Evolutionary conservation across 2,797 vertebrate species (phyloP), one percentile per base, ranked within the genome.

Genomic region (Saxicola maurus): DNA sequence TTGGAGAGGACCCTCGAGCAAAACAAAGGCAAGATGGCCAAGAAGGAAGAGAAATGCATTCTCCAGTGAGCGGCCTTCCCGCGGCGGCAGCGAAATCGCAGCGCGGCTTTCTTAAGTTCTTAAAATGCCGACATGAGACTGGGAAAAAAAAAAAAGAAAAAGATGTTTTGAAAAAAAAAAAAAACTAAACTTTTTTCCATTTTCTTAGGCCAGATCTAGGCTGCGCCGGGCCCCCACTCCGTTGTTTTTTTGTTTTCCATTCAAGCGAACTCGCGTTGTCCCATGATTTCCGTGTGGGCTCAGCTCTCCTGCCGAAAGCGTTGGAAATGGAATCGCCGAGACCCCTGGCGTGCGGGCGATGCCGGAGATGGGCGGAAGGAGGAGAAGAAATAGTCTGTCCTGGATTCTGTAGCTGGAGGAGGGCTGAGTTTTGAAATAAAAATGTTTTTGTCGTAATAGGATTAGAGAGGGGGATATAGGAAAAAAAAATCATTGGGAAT

Each of bases 21-120:
- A 98, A 99, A 99, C 98, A 99, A 99, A 98, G 99, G 99, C 97
- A 99, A 99, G 97, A 99, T 99, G 98, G 98, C 98, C 97, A 99
- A 99, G 98, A 99, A 99, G 95, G 99, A 99, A 96, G 99, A 99
- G 97, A 99, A 99, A 94, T 99, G 99, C 91, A 95, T 98, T 92
- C 97, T 99, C 95, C 99, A 99, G 87, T 99, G 98, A 99, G 92
- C 72, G 45, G 79, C 75, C 91, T 90, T 86, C 75, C 88, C 35
- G 62, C 86, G 75, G 55, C 52, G 45, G 81, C 69, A 84, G 86
- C 35, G 30, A 59, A 81, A 87, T 87, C 68, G 31, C 82, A 74
- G 68, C 62, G 43, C 62, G 91, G 71, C 82, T 89, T 92, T 83
- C 90, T 84, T 86, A 61, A 19, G 24, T 92, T 94, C 89, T 81